Base-by-base conservation (phyloP, 2,797 vertebrate species). In the Catamblyrhynchus diadema region DNA sequence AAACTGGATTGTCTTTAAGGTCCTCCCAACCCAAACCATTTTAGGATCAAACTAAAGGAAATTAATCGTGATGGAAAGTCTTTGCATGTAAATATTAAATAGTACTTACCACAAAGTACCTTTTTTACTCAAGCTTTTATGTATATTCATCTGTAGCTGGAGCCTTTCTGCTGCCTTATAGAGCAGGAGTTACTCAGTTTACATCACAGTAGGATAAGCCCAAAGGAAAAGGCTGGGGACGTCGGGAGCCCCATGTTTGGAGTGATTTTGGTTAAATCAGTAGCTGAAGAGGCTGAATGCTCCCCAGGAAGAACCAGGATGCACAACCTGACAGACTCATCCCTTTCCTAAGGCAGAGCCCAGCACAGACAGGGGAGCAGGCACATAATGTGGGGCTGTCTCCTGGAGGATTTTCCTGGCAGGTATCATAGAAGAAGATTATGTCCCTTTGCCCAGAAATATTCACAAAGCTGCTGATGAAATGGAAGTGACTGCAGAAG, bases 401-500 rank as follows among this genome's bases (percentile, higher is more conserved):
- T 80, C 41, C 17, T 12, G 54, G n/a, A 65, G 67, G 62, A 51
- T 90, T 85, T 69, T 82, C 59, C 71, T 88, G 64, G 28, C 39
- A 82, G 37, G 44, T 45, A 20, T 65, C 22, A 13, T 14, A 15
- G 61, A 28, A 33, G 13, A 56, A 61, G 50, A 45, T 75, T 45
- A 22, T 53, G 17, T 83, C 28, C 30, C 75, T 83, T 42, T 71
- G 57, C 59, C 42, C 71, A 53, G 42, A 82, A 64, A 62, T 2
- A 0, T 81, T 71, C 59, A 30, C 50, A 56, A 80, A 85, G 67
- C 39, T 72, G 44, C 27, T 80, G 51, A 57, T 80, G 67, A 53
- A 90, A 65, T 20, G 50, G 30, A 69, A 75, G 50, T 61, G 85
- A 67, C 70, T 67, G 66, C 50, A 79, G 74, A 79, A 85, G 53